phyloP scores from a whole-genome alignment of 2,113 vertebrate species.

The Chinchilla lanigera region DNA sequence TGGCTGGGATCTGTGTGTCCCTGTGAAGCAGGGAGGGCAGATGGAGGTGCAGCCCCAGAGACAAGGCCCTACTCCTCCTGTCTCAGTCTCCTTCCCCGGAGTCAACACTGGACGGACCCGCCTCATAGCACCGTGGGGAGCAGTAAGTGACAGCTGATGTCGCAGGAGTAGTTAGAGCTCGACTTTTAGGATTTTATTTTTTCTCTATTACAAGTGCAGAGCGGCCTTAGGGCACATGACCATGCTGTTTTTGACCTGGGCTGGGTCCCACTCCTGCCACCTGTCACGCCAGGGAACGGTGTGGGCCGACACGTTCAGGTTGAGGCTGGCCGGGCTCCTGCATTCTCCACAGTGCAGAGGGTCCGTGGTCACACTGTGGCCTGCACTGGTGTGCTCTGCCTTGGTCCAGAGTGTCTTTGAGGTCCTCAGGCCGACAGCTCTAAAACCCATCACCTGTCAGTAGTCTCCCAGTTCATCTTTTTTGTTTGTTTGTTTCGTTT shows the following conservation, averaged over 20 bases:
- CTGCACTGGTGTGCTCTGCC: background rate
- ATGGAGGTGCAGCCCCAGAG: background rate
- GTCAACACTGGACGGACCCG: too few relatives aligned
- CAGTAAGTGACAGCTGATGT: background rate
- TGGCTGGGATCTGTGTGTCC: background rate
- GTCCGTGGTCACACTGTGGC: background rate
- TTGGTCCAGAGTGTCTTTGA: background rate
- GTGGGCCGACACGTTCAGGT: background rate
- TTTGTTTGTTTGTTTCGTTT: too few relatives aligned
- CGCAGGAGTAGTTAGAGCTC: background rate
- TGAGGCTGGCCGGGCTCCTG: background rate
- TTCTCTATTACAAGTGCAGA: background rate
- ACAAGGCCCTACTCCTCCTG: background rate
- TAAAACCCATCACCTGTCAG: background rate
- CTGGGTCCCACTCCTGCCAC: background rate
- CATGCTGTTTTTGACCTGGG: background rate
- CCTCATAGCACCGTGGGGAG: background rate
- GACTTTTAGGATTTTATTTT: background rate
- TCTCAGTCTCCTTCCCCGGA: background rate
- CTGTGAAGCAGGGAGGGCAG: background rate
- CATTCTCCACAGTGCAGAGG: accelerated
- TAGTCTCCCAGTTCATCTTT: background rate
- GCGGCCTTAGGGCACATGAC: background rate
- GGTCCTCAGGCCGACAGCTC: background rate
- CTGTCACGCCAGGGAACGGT: background rate